Evolutionary conservation across 2,888 invertebrate species (phyloP).

Genomic region (Aspidiotus rigidus): DNA sequence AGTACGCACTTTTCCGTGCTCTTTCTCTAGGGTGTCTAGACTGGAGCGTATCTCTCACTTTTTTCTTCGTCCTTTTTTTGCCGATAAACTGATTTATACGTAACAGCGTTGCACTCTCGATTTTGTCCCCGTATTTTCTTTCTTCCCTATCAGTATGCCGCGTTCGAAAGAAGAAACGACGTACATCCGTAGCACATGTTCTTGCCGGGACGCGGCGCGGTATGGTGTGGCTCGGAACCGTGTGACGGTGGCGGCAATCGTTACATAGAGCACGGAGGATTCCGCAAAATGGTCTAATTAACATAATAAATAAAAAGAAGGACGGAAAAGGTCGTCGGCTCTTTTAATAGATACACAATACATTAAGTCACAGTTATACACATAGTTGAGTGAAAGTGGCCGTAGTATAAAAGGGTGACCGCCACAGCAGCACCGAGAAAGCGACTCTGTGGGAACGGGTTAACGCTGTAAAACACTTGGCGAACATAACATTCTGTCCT

Average conservation of each 20-base stretch:
- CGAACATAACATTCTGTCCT: constrained; percentile 32
- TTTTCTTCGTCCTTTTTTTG: not conserved
- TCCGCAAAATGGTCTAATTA: constrained; percentile 23
- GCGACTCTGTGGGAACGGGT: constrained; percentile 14
- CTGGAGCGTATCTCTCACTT: not conserved
- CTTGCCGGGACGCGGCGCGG: no score
- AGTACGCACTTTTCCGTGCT: not conserved
- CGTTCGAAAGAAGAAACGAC: not conserved
- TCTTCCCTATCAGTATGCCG: not conserved
- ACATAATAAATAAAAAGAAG: constrained; percentile 29
- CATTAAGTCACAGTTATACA: constrained; percentile 29
- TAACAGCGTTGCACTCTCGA: not conserved
- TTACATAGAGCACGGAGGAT: not conserved
- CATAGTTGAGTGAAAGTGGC: constrained; percentile 32
- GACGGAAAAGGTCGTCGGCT: constrained; percentile 30
- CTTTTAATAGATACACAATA: constrained; percentile 27
- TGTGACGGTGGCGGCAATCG: not conserved
- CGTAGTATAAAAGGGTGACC: constrained; percentile 17
- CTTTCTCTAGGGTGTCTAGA: constrained; percentile 1
- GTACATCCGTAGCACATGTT: not conserved
- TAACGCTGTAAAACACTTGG: constrained; percentile 25
- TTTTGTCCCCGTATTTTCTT: not conserved
- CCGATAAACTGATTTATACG: not conserved
- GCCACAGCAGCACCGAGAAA: not conserved
- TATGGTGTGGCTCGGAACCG: no score